A percentile compares a stretch with the other conserved stretches of the same genome.
Evolutionary conservation across 2,113 vertebrate species (phyloP).

Genomic region (Peromyscus polionotus): DNA sequence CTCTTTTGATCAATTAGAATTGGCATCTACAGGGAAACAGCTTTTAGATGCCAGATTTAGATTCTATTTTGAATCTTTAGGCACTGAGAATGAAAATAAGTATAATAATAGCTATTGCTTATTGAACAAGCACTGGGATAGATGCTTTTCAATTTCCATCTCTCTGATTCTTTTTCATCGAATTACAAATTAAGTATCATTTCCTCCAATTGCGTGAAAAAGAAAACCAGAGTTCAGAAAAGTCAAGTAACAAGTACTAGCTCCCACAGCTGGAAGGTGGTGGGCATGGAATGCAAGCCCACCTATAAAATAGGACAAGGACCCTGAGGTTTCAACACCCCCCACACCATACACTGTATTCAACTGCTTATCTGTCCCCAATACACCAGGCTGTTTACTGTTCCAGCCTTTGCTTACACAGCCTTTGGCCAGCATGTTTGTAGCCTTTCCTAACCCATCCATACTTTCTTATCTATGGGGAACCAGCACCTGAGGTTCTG

Average conservation of each 20-base stretch:
- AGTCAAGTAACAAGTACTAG: not conserved
- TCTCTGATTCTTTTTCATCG: conserved; percentile 21
- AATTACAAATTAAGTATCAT: not conserved
- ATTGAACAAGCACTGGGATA: not conserved
- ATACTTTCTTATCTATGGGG: not conserved
- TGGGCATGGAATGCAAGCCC: not conserved
- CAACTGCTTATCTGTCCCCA: not conserved
- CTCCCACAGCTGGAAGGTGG: not conserved
- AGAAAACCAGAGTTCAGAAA: conserved; percentile 44
- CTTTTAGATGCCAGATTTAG: conserved; percentile 25
- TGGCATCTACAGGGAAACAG: conserved; percentile 46
- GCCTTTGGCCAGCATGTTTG: not conserved
- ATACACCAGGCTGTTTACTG: not conserved
- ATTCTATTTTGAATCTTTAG: conserved; percentile 66
- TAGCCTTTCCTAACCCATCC: not conserved
- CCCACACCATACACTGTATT: not conserved
- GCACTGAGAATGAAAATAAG: conserved; percentile 64
- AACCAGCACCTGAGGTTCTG: not conserved
- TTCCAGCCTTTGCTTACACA: not conserved
- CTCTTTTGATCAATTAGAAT: conserved; percentile 57
- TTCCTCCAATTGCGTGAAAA: not conserved
- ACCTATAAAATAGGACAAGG: not conserved
- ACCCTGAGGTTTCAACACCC: not conserved
- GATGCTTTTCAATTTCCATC: conserved; percentile 33
- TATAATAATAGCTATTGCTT: conserved; percentile 35